Evolutionary conservation across 2,113 vertebrate species (phyloP).

Genomic region (Perognathus longimembris): DNA sequence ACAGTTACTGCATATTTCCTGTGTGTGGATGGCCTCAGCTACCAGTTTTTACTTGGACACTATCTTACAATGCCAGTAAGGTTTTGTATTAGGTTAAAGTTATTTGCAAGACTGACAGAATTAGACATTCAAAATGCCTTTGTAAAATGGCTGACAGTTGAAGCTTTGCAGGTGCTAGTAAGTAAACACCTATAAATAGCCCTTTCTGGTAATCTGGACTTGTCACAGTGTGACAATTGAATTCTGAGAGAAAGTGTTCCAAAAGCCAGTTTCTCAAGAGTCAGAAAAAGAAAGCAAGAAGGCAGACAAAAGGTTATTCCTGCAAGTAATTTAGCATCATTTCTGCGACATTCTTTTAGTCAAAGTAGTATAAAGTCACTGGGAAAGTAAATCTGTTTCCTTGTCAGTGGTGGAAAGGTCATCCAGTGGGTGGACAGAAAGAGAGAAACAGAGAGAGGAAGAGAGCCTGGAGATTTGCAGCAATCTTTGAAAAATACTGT

Average conservation of each 20-base stretch:
- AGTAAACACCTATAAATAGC: background rate
- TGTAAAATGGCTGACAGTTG: background rate
- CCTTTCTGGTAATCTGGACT: background rate
- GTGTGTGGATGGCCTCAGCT: background rate
- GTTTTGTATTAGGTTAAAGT: constrained; percentile 1
- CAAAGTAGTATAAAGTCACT: background rate
- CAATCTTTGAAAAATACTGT: background rate
- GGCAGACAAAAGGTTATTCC: background rate
- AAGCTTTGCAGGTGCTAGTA: background rate
- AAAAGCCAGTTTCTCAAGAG: background rate
- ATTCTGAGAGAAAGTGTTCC: background rate
- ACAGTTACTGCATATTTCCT: background rate
- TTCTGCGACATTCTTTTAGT: background rate
- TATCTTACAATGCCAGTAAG: background rate
- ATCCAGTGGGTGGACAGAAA: background rate
- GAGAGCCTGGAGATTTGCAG: background rate
- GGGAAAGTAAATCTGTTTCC: background rate
- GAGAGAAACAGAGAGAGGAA: too few species aligned
- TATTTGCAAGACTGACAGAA: background rate
- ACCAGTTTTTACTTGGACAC: background rate
- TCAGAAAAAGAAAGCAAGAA: background rate
- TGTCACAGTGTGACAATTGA: background rate
- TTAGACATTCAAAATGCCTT: background rate
- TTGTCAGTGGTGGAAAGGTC: background rate
- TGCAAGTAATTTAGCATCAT: background rate